phyloP scores from a whole-genome alignment of 2,888 invertebrate species.

The Conistra vaccinii region DNA sequence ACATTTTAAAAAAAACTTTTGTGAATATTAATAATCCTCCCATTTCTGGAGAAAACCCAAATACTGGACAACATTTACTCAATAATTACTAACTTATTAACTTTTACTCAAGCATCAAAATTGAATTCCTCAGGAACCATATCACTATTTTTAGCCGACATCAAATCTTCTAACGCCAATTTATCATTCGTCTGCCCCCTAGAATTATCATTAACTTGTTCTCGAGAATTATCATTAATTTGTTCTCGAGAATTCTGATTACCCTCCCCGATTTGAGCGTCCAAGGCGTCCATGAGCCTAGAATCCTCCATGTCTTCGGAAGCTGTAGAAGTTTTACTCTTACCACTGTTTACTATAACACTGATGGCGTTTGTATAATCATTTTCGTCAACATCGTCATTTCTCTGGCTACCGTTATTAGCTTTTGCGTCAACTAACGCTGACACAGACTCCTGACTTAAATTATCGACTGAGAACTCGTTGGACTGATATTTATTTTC shows the following conservation, averaged over 20 bases:
- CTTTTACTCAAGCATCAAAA: constrained; percentile 33
- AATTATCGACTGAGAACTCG: constrained; percentile 19
- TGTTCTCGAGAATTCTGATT: not conserved
- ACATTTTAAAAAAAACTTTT: not conserved
- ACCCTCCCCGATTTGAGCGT: constrained; percentile 45
- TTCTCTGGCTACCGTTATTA: not conserved
- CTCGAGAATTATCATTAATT: not conserved
- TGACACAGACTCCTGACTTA: constrained; percentile 27
- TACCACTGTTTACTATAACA: constrained; percentile 18
- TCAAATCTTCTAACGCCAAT: constrained; percentile 30
- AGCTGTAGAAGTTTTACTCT: not conserved
- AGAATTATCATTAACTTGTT: constrained; percentile 12
- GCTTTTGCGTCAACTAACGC: not conserved
- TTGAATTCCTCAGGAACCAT: constrained; percentile 33
- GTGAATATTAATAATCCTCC: not conserved
- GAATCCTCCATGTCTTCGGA: constrained; percentile 38
- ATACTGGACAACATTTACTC: not conserved
- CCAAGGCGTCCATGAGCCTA: constrained; percentile 41
- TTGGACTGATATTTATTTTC: constrained; percentile 15
- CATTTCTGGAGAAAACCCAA: not conserved
- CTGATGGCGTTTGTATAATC: constrained; percentile 31
- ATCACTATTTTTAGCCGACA: constrained; percentile 19
- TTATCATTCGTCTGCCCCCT: constrained; percentile 4
- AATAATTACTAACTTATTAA: not conserved
- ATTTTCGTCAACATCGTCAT: not conserved